Base-by-base conservation (phyloP, 2,113 vertebrate species). In the Alces alces region DNA sequence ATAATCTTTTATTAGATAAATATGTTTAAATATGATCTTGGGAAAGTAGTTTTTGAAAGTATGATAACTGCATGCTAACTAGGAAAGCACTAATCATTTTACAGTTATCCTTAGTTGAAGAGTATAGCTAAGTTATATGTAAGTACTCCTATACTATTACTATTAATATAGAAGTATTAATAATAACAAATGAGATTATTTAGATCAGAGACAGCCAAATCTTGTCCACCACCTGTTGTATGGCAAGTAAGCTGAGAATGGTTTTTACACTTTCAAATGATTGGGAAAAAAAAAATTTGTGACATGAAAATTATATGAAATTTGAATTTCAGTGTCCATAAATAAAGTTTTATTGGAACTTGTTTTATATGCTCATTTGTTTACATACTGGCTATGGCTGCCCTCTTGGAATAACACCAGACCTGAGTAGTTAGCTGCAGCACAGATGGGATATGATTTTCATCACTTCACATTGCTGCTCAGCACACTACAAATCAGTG, bases 191-290 rank as follows among this genome's bases (percentile, higher is more conserved):
- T 73, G 21, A 94, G 47, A 83, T 93, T 76, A 91, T 61, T 91
- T 95, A 80, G 52, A 54, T 73, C 7, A 55, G 27, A 39, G 36
- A 52, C 30, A 84, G n/a, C 61, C 79, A 93, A 23, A 60, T 93
- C 73, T 83, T 43, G 39, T 21, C 66, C 9, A 54, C 25, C 17
- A 76, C 12, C 27, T 78, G 2, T 94, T 76, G 23, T 64, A 47
- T 80, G 89, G 39, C 43, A 55, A 33, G 13, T 86, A 43, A 80
- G 16, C 28, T n/a, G 12, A 92, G 58, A 92, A 82, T 91, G 52
- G n/a, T 97, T 91, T 61, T 97, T 93, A 79, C 0, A 87, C 88
- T 93, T 96, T 83, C n/a, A 86, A 73, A 76, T 73, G n/a, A 12
- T 33, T 39, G n/a, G n/a, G 93, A 16, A 14, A 78, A 92, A 94